Evolutionary conservation across 2,113 vertebrate genomes (phyloP).

Genomic region (Bufo bufo): DNA sequence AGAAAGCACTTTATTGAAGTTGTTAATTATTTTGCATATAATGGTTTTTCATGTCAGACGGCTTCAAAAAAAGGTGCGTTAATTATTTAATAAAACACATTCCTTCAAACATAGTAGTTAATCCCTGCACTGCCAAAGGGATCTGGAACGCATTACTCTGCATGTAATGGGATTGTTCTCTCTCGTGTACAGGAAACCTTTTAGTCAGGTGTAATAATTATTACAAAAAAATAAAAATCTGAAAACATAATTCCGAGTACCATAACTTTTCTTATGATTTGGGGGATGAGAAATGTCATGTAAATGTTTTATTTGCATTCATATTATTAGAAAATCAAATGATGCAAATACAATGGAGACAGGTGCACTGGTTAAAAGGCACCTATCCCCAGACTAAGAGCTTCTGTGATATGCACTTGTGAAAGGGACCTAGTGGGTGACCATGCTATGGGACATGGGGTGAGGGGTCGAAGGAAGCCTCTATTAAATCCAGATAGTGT

Average conservation of each 20-base stretch:
- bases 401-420: too few species aligned
- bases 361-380: too few species aligned
- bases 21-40: conserved; percentile 41
- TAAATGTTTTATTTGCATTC: not conserved
- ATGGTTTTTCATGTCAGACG: conserved; percentile 33
- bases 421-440: too few species aligned
- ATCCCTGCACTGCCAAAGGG: conserved; percentile 31
- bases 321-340: not conserved
- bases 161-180: conserved; percentile 19
- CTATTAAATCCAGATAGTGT: too few species aligned
- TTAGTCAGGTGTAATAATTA: conserved; percentile 39
- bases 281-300: not conserved
- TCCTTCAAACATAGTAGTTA: conserved; percentile 35
- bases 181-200: not conserved
- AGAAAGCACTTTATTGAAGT: conserved; percentile 12
- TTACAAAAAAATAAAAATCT: not conserved
- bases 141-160: conserved; percentile 15
- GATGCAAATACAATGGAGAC: not conserved
- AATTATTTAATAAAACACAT: conserved; percentile 39
- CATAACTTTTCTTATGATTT: not conserved
- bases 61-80: not conserved
- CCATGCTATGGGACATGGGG: too few species aligned
- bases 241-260: not conserved
- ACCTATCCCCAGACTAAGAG: too few species aligned
- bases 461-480: too few species aligned